Conservation (phyloP, 2,113 vertebrate genomes). For the Mohoua ochrocephala region DNA sequence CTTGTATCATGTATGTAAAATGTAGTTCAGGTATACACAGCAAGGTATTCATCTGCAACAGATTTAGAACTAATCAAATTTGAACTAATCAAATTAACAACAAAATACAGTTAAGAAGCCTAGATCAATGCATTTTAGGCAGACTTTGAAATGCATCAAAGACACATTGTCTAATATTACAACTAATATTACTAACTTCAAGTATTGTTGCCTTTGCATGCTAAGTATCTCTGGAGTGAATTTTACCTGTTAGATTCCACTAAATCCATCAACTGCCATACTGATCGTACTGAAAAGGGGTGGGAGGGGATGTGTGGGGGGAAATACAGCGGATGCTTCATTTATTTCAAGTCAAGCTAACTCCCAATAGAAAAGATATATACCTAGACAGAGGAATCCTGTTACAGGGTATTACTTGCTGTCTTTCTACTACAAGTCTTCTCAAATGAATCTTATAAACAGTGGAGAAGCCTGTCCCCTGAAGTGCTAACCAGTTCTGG, state of each 20-base stretch:
- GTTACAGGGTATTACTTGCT: neutral
- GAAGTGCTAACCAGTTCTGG: neutral
- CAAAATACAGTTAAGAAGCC: neutral
- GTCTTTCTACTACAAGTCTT: neutral
- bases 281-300: neutral
- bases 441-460: neutral
- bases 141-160: neutral
- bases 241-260: neutral
- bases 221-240: neutral
- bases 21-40: neutral
- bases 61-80: neutral
- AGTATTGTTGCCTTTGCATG: neutral
- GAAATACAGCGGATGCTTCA: neutral
- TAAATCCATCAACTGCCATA: neutral
- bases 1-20: neutral
- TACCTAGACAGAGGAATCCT: neutral
- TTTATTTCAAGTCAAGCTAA: neutral
- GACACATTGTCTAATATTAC: neutral
- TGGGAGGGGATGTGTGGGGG: neutral
- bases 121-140: neutral
- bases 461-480: neutral
- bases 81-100: neutral
- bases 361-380: neutral
- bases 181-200: neutral
- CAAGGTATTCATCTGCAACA: neutral